Conservation (phyloP, 2,113 vertebrate genomes). For the Heterocephalus glaber region DNA sequence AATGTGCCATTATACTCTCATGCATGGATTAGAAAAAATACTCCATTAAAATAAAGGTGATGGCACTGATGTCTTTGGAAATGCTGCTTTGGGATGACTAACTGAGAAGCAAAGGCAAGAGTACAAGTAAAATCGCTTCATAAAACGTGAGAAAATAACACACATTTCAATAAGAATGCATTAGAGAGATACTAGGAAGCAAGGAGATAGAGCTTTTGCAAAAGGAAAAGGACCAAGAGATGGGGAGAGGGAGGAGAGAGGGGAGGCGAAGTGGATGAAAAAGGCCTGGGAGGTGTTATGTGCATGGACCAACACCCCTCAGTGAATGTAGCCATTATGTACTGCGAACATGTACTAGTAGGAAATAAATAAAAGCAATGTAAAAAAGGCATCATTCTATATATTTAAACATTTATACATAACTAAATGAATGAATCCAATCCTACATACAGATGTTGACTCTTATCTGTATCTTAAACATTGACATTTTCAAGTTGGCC, state of each 20-base stretch:
- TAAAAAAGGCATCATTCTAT: not conserved
- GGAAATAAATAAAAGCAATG: not conserved
- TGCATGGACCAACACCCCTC: not conserved
- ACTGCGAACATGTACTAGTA: not conserved
- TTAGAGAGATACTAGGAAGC: not conserved
- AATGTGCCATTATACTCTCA: not conserved
- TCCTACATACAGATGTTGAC: not conserved
- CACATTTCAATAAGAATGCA: not conserved
- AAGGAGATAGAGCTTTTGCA: not conserved
- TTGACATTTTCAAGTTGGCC: slow-evolving; percentile 42
- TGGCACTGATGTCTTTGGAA: not conserved
- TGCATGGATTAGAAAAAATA: not conserved
- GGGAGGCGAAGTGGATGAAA: not conserved
- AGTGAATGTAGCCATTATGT: not conserved
- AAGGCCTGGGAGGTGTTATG: not conserved
- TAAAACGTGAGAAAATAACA: not conserved
- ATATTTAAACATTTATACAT: not conserved
- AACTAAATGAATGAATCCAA: not conserved
- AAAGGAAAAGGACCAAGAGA: not conserved
- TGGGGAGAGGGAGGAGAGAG: not conserved
- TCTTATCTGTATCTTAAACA: not conserved
- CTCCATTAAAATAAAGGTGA: not conserved
- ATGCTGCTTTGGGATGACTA: not conserved
- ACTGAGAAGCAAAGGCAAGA: not conserved
- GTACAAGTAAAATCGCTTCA: slow-evolving; percentile 26